A percentile compares a stretch with the other conserved stretches of the same genome.
Conservation (phyloP, 2,113 vertebrate genomes). For the Xiphorhynchus elegans region DNA sequence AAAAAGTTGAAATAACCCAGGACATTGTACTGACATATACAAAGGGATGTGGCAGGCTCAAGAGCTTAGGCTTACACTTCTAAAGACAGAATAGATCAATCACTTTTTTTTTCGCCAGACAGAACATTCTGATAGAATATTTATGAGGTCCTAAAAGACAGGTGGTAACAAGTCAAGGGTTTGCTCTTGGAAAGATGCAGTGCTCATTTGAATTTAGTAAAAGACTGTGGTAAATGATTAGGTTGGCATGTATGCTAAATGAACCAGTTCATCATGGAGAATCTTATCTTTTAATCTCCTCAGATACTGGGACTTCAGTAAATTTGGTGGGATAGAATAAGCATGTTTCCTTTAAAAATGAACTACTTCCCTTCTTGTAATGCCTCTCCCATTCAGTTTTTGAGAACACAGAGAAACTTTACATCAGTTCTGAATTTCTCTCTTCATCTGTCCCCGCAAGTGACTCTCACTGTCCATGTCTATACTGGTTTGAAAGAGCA, state of each 20-base stretch:
- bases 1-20: background rate
- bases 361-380: background rate
- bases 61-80: slow-evolving; percentile 71
- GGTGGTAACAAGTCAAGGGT: background rate
- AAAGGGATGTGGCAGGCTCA: slow-evolving; percentile 74
- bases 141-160: slow-evolving; percentile 16
- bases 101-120: background rate
- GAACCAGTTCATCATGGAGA: background rate
- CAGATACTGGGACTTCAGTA: background rate
- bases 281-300: background rate
- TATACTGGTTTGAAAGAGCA: background rate
- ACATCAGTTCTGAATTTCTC: background rate
- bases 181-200: background rate
- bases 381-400: background rate
- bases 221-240: background rate
- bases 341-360: background rate
- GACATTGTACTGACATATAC: slow-evolving; percentile 70
- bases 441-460: background rate
- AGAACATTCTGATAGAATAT: background rate
- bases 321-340: background rate
- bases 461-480: background rate
- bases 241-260: background rate
- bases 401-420: background rate
- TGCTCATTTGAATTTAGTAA: background rate
- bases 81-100: background rate